Conservation (phyloP, 2,888 invertebrate genomes). For the Melieria omissa region DNA sequence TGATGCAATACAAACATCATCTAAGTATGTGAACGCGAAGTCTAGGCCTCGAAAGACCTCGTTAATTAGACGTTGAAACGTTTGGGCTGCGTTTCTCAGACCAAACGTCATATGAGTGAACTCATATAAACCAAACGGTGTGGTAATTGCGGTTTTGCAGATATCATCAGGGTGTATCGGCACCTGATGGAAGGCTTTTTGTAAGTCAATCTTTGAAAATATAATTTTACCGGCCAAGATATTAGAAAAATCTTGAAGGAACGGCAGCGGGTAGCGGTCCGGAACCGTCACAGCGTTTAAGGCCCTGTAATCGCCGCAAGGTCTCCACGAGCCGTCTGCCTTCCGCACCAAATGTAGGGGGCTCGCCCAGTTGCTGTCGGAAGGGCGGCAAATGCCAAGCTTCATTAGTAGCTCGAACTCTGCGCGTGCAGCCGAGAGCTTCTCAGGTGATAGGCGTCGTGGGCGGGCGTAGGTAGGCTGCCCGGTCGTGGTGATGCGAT, state of each 20-base stretch:
- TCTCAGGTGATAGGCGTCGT: conserved; percentile 53
- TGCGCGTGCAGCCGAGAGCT: conserved; percentile 41
- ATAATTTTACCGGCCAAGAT: conserved; percentile 22
- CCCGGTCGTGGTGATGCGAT: conserved; percentile 25
- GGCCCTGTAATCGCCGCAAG: conserved; percentile 41
- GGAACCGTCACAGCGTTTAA: conserved; percentile 29
- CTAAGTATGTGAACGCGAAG: conserved; percentile 27
- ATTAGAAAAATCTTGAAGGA: conserved; percentile 22
- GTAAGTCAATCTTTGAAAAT: conserved; percentile 31
- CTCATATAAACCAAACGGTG: conserved; percentile 1
- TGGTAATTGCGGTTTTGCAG: conserved; percentile 27
- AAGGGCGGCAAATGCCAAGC: conserved; percentile 62
- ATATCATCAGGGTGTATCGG: conserved; percentile 24
- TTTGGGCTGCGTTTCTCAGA: conserved; percentile 31
- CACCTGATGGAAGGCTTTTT: conserved; percentile 33
- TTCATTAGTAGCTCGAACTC: conserved; percentile 45
- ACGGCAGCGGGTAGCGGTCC: conserved; percentile 29
- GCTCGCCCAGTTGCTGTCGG: conserved; percentile 62
- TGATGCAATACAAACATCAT: conserved; percentile 33
- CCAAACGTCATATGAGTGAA: conserved; percentile 47
- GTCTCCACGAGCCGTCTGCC: conserved; percentile 35
- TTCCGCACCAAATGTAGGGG: conserved; percentile 58
- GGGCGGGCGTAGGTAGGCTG: conserved; percentile 33
- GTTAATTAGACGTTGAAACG: conserved; percentile 43
- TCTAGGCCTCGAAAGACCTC: conserved; percentile 31